phyloP scores from a whole-genome alignment of 2,888 invertebrate species.

The Caenorhabditis angaria region DNA sequence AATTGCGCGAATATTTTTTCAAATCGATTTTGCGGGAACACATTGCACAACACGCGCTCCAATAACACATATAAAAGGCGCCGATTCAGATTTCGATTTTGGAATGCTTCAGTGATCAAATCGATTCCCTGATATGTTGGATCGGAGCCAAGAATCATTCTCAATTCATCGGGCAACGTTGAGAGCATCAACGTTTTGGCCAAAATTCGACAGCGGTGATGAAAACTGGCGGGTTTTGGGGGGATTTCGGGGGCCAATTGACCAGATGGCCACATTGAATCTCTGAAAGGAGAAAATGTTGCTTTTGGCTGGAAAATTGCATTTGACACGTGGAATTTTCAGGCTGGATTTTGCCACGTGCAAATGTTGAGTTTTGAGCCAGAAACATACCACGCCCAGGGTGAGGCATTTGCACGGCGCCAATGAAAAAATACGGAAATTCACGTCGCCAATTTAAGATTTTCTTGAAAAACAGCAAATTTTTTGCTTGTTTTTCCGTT shows the following conservation, averaged over 20 bases:
- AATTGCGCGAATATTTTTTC: slow-evolving; percentile 67
- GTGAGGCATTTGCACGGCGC: no score
- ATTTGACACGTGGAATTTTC: no score
- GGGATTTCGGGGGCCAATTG: slow-evolving; percentile 76
- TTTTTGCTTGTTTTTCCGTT: no score
- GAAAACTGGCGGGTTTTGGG: slow-evolving; percentile 75
- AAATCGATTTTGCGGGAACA: slow-evolving; percentile 71
- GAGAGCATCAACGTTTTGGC: slow-evolving; percentile 87
- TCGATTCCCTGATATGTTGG: slow-evolving; percentile 79
- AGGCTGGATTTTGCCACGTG: no score
- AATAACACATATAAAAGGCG: slow-evolving; percentile 84
- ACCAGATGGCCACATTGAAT: slow-evolving; percentile 78
- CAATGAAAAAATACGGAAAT: no score
- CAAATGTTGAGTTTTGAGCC: no score
- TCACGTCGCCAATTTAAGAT: no score
- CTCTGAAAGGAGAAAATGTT: slow-evolving; percentile 73
- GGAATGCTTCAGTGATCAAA: slow-evolving; percentile 87
- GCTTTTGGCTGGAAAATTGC: no score
- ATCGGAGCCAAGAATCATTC: slow-evolving; percentile 84
- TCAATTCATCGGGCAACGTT: slow-evolving; percentile 87
- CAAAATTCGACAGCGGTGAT: slow-evolving; percentile 77
- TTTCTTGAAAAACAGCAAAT: no score
- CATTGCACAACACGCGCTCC: slow-evolving; percentile 79
- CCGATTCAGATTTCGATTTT: slow-evolving; percentile 85
- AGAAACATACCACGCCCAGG: no score